Evolutionary conservation across 2,797 vertebrate species (phyloP).

Genomic region (Triplophysa yarkandensis): DNA sequence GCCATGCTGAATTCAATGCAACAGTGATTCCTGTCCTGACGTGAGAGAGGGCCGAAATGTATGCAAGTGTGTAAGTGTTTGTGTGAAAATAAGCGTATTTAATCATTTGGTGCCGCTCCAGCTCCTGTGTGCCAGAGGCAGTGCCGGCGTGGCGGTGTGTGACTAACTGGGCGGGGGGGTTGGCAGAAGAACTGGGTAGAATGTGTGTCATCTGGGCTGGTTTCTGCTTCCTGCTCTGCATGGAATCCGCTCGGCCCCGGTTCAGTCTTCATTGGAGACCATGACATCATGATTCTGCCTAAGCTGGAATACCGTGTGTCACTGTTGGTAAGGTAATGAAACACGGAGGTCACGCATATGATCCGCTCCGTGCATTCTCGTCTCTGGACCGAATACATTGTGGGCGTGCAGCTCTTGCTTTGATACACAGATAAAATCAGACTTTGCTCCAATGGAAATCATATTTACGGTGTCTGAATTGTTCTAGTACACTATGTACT

Average conservation of each 20-base stretch:
- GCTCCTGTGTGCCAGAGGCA: slow-evolving; percentile 50
- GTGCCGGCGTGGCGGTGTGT: slow-evolving; percentile 32
- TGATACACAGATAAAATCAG: too few species aligned
- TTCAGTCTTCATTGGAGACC: slow-evolving; percentile 29
- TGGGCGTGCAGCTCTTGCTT: too few species aligned
- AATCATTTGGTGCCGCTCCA: slow-evolving; percentile 54
- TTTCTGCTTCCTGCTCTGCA: slow-evolving; percentile 48
- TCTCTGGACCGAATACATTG: too few species aligned
- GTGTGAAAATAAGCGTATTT: slow-evolving; percentile 52
- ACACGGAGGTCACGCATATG: background rate
- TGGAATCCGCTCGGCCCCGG: slow-evolving; percentile 17
- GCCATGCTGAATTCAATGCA: background rate
- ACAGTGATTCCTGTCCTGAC: slow-evolving; percentile 9
- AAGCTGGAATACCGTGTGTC: background rate
- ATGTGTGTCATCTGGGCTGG: slow-evolving; percentile 33
- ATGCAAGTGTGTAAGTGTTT: slow-evolving; percentile 17
- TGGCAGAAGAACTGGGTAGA: slow-evolving; percentile 10
- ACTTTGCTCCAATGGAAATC: too few species aligned
- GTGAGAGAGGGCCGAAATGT: slow-evolving; percentile 15
- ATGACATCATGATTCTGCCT: slow-evolving; percentile 33
- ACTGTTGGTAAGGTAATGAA: background rate
- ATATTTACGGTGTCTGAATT: too few species aligned
- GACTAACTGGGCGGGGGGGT: slow-evolving; percentile 42
- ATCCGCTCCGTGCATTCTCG: too few species aligned
- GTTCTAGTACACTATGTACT: too few species aligned